Evolutionary conservation across 2,113 vertebrate species (phyloP).

Genomic region (Orthonyx spaldingii): DNA sequence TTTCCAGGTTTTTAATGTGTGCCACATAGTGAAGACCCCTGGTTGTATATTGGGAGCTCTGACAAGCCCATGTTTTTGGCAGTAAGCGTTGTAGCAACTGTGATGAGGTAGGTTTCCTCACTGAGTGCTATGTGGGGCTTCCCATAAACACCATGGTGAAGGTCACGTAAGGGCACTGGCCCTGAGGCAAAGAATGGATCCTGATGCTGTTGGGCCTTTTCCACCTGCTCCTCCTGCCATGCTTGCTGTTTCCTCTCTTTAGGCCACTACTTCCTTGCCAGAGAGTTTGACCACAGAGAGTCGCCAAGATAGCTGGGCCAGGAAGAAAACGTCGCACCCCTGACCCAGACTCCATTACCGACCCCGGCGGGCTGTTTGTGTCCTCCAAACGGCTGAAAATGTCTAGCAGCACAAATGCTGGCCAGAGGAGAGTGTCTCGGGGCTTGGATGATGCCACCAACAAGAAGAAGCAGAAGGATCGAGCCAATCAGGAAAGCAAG

Average conservation of each 20-base stretch:
- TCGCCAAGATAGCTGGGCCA: constrained; percentile 99
- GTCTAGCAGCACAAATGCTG: constrained; percentile 77
- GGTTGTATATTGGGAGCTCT: background rate
- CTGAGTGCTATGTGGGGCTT: background rate
- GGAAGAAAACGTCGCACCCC: constrained; percentile 96
- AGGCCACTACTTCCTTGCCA: constrained; percentile 84
- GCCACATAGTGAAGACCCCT: background rate
- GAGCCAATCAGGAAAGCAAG: constrained; percentile 92
- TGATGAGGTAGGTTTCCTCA: constrained; percentile 35
- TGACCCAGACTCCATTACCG: constrained; percentile 94
- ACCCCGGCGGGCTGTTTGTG: constrained; percentile 85
- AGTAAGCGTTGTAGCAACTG: constrained; percentile 13
- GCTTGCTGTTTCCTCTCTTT: background rate
- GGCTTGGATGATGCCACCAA: constrained; percentile 79
- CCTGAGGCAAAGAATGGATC: background rate
- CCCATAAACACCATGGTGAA: background rate
- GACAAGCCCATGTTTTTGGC: constrained; percentile 8
- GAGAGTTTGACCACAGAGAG: constrained; percentile 85
- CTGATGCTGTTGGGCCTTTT: background rate
- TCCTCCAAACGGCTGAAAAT: constrained; percentile 93
- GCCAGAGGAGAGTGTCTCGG: constrained; percentile 75
- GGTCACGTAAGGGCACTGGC: background rate
- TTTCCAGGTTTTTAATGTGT: constrained; percentile 25
- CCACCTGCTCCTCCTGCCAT: background rate
- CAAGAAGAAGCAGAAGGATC: constrained; percentile 96